A percentile compares a stretch with the other conserved stretches of the same genome.
Evolutionary conservation across 2,888 invertebrate species (phyloP).

Genomic region (Dicyrtomina minuta): DNA sequence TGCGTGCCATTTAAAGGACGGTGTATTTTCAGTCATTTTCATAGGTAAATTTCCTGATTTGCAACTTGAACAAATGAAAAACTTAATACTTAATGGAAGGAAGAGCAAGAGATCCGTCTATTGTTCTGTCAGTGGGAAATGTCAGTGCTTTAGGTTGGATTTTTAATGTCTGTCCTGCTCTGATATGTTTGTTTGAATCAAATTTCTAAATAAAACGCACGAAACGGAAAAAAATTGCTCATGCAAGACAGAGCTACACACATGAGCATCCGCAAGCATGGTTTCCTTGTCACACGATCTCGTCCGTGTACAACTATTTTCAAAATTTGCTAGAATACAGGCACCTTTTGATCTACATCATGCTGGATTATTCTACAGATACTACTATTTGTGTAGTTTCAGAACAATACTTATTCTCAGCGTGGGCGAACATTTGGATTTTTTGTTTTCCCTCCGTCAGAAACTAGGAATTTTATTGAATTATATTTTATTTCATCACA

Average conservation of each 20-base stretch:
- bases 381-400: too few relatives aligned
- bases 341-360: not conserved
- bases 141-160: conserved; percentile 28
- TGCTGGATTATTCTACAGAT: too few relatives aligned
- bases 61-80: conserved; percentile 36
- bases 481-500: too few relatives aligned
- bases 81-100: too few relatives aligned
- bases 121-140: conserved; percentile 45
- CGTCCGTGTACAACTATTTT: conserved; percentile 8
- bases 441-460: not conserved
- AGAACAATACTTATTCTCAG: not conserved
- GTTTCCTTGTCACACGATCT: conserved; percentile 1
- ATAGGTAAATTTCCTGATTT: conserved; percentile 19
- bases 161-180: not conserved
- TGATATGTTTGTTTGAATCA: conserved; percentile 1
- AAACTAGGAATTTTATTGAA: too few relatives aligned
- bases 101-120: conserved; percentile 33
- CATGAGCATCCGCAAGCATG: conserved; percentile 4
- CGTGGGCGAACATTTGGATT: too few relatives aligned
- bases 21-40: conserved; percentile 18
- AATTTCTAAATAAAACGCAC: conserved; percentile 15
- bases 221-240: conserved; percentile 20
- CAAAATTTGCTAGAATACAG: conserved; percentile 18
- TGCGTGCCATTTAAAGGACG: conserved; percentile 14
- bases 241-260: not conserved